Conservation (phyloP, 2,888 invertebrate species). For the Pomacea canaliculata region DNA sequence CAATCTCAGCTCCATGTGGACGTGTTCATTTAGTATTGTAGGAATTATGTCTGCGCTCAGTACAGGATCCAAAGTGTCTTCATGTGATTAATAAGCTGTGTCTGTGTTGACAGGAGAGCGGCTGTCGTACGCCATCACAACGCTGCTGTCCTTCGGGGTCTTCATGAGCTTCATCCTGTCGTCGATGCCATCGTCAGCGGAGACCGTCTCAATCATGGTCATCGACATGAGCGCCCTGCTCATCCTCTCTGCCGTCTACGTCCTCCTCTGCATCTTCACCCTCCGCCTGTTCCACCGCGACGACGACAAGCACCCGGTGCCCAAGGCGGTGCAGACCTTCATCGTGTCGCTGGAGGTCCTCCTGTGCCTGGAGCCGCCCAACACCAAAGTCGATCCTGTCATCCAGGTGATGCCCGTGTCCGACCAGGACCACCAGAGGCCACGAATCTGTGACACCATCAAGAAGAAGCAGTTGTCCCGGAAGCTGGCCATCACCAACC, state of each 20-base stretch:
- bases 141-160: slow-evolving; percentile 25
- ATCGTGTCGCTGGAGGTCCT: slow-evolving; percentile 21
- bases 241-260: slow-evolving; percentile 20
- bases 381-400: slow-evolving; percentile 1
- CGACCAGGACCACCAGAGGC: neutral
- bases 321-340: neutral
- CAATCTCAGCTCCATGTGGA: too few species aligned
- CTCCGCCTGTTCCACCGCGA: slow-evolving; percentile 25
- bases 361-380: slow-evolving; percentile 14
- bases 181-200: slow-evolving; percentile 23
- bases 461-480: neutral
- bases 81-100: too few species aligned
- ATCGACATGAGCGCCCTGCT: slow-evolving; percentile 20
- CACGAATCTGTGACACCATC: neutral
- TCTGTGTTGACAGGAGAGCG: slow-evolving; percentile 12
- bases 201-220: slow-evolving; percentile 19
- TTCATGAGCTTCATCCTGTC: slow-evolving; percentile 26
- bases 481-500: slow-evolving; percentile 6
- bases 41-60: too few species aligned
- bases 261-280: slow-evolving; percentile 17
- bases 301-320: slow-evolving; percentile 18
- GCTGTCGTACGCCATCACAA: slow-evolving; percentile 19
- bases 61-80: too few species aligned
- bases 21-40: neutral
- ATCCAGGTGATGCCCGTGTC: neutral